Evolutionary conservation across 2,888 invertebrate species (phyloP), one percentile per base, ranked within the genome.

Genomic region (Caenorhabditis japonica): DNA sequence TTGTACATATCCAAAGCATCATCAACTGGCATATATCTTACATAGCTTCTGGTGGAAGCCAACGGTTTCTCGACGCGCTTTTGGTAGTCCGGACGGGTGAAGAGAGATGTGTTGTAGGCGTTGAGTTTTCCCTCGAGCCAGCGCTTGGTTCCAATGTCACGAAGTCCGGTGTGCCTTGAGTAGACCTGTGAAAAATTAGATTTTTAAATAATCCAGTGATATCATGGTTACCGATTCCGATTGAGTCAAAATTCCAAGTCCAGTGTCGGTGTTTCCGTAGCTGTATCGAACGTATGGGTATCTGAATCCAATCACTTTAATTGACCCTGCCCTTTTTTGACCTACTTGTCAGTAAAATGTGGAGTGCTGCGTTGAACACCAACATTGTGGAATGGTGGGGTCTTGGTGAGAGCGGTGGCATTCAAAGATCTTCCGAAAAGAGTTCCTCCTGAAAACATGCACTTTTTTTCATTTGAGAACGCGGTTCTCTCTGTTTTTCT

Each of bases 1-100:
- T 85, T 87, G 79, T 83, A 87, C 84, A 87, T 80, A 58, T 84
- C 83, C 34, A 87, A 77, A 12, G 87, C 87, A 56, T 87, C 87
- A 39, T 87, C 86, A 27, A 84, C 80, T 19, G 83, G 83, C 86
- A 87, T 87, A 72, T 85, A 86, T 66, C 84, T 82, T 19, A 86
- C 82, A 49, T 86, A 86, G 60, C 74, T 84, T 59, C 85, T 75
- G 15, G 66, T 47, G 0, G 84, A 82, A 1, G 85, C 79, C 8
- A 83, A 21, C 15, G 86, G 86, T 38, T 80, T 79, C 56, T 86
- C 85, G 15, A 83, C 74, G 13, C 77, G 75, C 23, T 56, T 68
- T 19, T 71, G 71, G 49, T 75, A 78, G 61, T 77, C 70, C 2
- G 84, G 83, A 12, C 79, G 72, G 19, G 77, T 80, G 83, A 86